These are phyloP conservation scores for Heteromurus nitidus DNA, from an alignment of 2,888 invertebrate species.

Conservation along the genomic window DNA sequence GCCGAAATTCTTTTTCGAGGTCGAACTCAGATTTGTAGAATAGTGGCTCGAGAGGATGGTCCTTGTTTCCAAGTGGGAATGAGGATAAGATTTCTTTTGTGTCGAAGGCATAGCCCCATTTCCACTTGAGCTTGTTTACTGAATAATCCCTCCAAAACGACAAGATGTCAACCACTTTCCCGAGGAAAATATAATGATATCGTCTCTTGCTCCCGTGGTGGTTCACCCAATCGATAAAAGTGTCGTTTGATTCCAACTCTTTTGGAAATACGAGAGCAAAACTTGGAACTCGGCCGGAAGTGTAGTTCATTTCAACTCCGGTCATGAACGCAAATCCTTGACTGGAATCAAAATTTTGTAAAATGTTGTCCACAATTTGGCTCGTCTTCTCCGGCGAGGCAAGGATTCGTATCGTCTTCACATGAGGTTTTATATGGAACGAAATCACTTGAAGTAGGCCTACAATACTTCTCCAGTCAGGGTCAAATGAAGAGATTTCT, in stretches of 20 bases:
- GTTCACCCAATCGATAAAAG: background rate
- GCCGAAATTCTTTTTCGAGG: background rate
- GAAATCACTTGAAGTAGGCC: too few species aligned
- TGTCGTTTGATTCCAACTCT: background rate
- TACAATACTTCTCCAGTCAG: too few species aligned
- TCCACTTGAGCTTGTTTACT: background rate
- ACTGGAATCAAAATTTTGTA: too few species aligned
- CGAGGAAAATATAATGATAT: background rate
- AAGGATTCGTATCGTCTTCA: too few species aligned
- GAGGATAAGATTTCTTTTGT: background rate
- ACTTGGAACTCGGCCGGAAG: too few species aligned
- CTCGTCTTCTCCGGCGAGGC: too few species aligned
- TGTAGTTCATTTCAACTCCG: too few species aligned
- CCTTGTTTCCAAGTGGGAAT: background rate
- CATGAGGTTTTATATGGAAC: too few species aligned
- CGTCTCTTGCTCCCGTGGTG: background rate
- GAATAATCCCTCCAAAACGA: background rate
- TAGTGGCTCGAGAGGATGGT: background rate
- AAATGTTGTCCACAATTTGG: too few species aligned
- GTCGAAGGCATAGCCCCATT: background rate
- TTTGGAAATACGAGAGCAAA: too few species aligned
- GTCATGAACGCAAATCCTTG: too few species aligned
- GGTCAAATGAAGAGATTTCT: too few species aligned
- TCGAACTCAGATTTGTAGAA: background rate
- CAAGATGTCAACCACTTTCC: background rate